Base-by-base conservation (phyloP, 1,140 invertebrate genomes). In the Charaxes varanes region DNA sequence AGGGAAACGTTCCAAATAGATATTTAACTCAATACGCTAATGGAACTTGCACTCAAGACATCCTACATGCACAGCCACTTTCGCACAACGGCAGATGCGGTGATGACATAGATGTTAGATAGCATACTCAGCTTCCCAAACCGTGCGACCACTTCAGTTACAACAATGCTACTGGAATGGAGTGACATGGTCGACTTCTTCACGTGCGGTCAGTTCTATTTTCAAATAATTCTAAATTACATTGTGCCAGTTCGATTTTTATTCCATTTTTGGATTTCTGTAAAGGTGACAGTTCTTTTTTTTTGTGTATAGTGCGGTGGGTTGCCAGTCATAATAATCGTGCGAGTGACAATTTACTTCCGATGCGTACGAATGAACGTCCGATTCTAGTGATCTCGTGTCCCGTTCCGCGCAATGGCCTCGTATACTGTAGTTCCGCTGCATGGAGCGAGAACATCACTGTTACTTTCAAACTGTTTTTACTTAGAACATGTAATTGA, bases 151-250 rank as follows among this genome's bases (percentile, higher is more conserved):
- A 44, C 40, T 45, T 76, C 74, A 80, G 76, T 80, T 62, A 62
- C 62, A 66, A 72, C 48, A 57, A 78, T 76, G 71, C 69, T 69
- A 67, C 69, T 77, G 67, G 64, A 77, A 69, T 74, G 73, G 68
- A 68, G 65, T 64, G 77, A 81, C 72, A 76, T 77, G 70, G 58
- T 79, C 17, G 49, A 47, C 19, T 51, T 48, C 33, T 52, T 56
- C 30, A 52, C 45, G 37, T 52, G 53, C 31, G 53, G 49, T 56
- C 43, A 41, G 53, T 64, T 54, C 47, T 21, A 18, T 42, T 42
- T 49, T 50, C 34, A 35, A 43, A 50, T 21, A 30, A n/a, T n/a
- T n/a, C n/a, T n/a, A n/a, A n/a, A n/a, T n/a, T n/a, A n/a, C n/a
- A n/a, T n/a, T n/a, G n/a, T n/a, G n/a, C n/a, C n/a, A n/a, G n/a